Base-by-base conservation (phyloP, 2,113 vertebrate species). In the Peromyscus maniculatus region DNA sequence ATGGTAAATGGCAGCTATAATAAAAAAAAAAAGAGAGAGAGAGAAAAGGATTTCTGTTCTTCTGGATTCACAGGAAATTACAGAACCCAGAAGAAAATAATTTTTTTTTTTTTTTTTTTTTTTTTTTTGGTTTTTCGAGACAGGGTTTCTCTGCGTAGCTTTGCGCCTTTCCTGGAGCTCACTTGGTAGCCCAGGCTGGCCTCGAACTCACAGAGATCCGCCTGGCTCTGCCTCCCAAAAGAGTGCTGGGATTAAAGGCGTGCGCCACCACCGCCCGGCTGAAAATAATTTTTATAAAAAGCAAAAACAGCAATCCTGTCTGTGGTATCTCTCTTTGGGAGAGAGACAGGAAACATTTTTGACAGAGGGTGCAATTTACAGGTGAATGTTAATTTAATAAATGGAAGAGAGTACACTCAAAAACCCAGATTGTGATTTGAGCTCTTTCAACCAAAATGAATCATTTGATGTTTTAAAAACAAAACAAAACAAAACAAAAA, bases 371-470 rank as follows among this genome's bases (percentile, higher is more conserved):
- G 91, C 10, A 71, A 78, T 74, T 59, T 93, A 2, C 69, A 83
- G 87, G 67, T 39, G 55, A 87, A 77, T n/a, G 22, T 77, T 88
- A 46, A 80, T 72, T 78, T 79, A 91, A 79, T 66, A 88, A 95
- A 88, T 39, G 39, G 46, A 57, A 93, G 36, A 91, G 46, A 43
- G 39, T 39, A 43, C 1, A 93, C 9, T 10, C 49, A 93, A 87
- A 39, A 69, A n/a, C 31, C 52, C 11, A 74, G 49, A 87, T 66
- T 31, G 8, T 87, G 43, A 74, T 7, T 12, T 66, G 5, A 91
- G 39, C 31, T 93, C 36, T 46, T 93, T 93, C 77, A 87, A 84
- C 5, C 43, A 55, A 88, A 93, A 67, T 91, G 33, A 39, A 93
- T 97, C 91, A 91, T 82, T 15, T 93, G 77, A 87, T 55, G 49